phyloP scores from a whole-genome alignment of 2,797 vertebrate species.

The Tragelaphus eurycerus region DNA sequence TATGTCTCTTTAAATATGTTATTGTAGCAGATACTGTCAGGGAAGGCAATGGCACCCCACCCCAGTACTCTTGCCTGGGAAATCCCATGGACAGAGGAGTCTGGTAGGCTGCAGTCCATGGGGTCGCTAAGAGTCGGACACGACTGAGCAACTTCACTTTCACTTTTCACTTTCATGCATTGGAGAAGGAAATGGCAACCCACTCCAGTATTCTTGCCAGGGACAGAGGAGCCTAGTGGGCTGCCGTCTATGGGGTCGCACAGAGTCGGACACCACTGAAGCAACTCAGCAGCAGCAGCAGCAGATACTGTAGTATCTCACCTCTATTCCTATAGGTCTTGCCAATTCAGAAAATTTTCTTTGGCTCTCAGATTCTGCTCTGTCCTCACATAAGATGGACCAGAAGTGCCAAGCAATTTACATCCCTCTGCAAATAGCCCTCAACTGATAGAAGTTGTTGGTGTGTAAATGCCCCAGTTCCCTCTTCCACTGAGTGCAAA shows the following conservation, averaged over 20 bases:
- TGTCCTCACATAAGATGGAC: background rate
- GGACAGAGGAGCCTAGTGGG: too few relatives aligned
- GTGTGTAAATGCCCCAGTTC: background rate
- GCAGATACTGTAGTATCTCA: background rate
- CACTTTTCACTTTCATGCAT: too few relatives aligned
- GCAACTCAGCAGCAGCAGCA: background rate
- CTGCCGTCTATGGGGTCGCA: too few relatives aligned
- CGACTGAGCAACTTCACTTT: too few relatives aligned
- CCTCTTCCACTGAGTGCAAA: background rate
- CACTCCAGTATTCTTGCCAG: too few relatives aligned
- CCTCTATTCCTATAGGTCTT: background rate
- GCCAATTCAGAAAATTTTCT: background rate
- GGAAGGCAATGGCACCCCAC: too few relatives aligned
- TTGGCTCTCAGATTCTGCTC: background rate
- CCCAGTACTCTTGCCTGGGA: too few relatives aligned
- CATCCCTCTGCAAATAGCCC: background rate
- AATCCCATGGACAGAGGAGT: too few relatives aligned
- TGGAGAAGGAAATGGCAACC: too few relatives aligned
- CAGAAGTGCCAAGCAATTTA: background rate
- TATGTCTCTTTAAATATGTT: background rate
- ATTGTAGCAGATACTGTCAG: background rate
- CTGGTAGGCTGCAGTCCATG: too few relatives aligned
- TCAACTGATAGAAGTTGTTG: background rate
- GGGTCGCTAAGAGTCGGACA: too few relatives aligned
- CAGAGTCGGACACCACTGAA: too few relatives aligned